Evolutionary conservation across 2,797 vertebrate species (phyloP), one percentile per base, ranked within the genome.

Genomic region (Emydoidea blandingii): DNA sequence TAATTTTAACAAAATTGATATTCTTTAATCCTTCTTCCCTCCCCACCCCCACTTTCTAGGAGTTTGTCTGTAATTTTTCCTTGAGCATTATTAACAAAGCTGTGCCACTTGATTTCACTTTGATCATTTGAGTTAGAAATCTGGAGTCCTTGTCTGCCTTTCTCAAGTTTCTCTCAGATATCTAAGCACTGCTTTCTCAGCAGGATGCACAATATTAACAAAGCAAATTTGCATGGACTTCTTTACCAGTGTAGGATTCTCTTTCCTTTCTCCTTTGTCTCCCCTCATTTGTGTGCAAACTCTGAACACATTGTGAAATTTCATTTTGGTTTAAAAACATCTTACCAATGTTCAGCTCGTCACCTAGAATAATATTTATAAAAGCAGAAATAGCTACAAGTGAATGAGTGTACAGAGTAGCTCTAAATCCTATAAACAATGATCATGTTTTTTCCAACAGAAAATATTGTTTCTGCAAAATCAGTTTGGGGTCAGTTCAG

Each of bases 141-240:
- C 25, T 0, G 87, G 1, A 52, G 83, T 78, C 44, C 7, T 90
- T 91, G 54, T 95, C 87, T 94, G 12, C 9, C 2, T 85, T 41
- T 19, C 16, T 6, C 78, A 86, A 87, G 52, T 37, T 93, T 90
- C 89, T 56, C 49, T 41, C n/a, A 52, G 34, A 92, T 54, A 41
- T 65, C 93, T 25, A 91, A 96, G 91, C 72, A 83, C 47, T 65
- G 78, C 80, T 29, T 31, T 94, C 87, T 84, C 87, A 93, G 91
- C 81, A 93, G 91, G 72, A 85, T 83, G 50, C 65, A 81, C 82
- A 80, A 79, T 88, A 93, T 94, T 74, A 91, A 31, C 62, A 97
- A 96, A 97, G 88, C 79, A 7, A 65, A 91, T 97, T 96, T 97
- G 78, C 65, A 97, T 97, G 91, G 95, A 97, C 95, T 96, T 96